Evolutionary conservation across 2,888 invertebrate genomes (phyloP).

Genomic region (Erpobdella octoculata): DNA sequence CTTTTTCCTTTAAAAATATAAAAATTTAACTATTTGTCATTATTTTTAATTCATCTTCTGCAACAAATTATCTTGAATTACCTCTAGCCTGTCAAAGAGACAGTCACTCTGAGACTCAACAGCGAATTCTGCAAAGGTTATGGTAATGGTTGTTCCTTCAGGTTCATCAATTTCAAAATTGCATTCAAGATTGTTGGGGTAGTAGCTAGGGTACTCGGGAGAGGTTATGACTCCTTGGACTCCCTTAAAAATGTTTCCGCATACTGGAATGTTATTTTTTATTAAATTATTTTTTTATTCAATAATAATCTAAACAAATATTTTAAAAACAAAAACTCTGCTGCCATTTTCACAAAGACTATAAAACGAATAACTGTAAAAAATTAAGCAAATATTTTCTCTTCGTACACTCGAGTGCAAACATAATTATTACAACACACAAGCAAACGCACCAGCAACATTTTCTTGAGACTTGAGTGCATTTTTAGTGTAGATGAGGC

Average conservation of each 20-base stretch:
- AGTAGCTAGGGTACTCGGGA: slow-evolving; percentile 44
- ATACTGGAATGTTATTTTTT: not conserved
- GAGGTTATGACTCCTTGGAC: slow-evolving; percentile 41
- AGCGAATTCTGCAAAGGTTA: slow-evolving; percentile 20
- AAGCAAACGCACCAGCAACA: too few species aligned
- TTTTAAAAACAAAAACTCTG: too few species aligned
- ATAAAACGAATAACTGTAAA: too few species aligned
- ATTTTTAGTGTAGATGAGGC: too few species aligned
- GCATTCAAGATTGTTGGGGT: slow-evolving; percentile 44
- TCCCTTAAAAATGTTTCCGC: slow-evolving; percentile 33
- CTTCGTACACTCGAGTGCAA: too few species aligned
- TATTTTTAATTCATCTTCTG: not conserved
- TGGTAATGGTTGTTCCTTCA: slow-evolving; percentile 16
- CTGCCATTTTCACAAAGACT: too few species aligned
- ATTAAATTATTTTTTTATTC: not conserved
- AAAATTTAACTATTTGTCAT: not conserved
- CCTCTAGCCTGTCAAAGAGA: slow-evolving; percentile 28
- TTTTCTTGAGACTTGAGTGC: too few species aligned
- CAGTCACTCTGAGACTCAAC: slow-evolving; percentile 28
- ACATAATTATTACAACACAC: too few species aligned
- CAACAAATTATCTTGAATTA: not conserved
- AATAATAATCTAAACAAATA: too few species aligned
- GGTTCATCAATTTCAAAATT: slow-evolving; percentile 41
- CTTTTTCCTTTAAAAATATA: not conserved
- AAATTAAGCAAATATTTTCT: too few species aligned